These are phyloP conservation scores for Hassar affinis DNA, from an alignment of 2,113 vertebrate genomes.

Conservation along the genomic window DNA sequence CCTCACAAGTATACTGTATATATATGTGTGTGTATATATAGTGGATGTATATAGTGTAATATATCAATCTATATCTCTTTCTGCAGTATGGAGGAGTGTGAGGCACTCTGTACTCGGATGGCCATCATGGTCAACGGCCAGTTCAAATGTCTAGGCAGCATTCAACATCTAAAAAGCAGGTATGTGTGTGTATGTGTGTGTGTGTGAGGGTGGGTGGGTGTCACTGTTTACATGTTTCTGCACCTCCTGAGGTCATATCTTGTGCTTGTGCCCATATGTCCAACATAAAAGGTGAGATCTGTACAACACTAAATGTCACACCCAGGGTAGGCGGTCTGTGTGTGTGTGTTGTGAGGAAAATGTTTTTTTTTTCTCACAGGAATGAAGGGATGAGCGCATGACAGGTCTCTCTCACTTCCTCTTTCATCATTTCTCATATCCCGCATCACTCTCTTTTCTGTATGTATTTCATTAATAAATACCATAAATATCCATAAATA, in stretches of 20 bases:
- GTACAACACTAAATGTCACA: neutral
- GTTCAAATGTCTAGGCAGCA: conserved; percentile 42
- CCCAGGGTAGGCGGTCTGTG: neutral
- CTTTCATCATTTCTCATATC: conserved; percentile 2
- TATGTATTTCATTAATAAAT: neutral
- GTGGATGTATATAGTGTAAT: too few relatives aligned
- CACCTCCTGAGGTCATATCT: neutral
- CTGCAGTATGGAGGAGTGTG: conserved; percentile 48
- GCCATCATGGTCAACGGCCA: conserved; percentile 47
- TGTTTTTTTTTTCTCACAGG: neutral
- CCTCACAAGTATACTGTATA: neutral
- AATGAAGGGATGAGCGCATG: conserved; percentile 37
- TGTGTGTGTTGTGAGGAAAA: too few relatives aligned
- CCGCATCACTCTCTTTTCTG: neutral
- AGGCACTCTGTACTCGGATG: conserved; percentile 44
- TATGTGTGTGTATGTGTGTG: conserved; percentile 7
- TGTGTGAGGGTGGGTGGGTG: neutral
- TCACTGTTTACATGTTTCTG: neutral
- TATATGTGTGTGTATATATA: conserved; percentile 4
- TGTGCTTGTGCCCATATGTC: conserved; percentile 12
- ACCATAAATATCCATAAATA: too few relatives aligned
- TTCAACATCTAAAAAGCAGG: conserved; percentile 45
- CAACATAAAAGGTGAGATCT: conserved; percentile 3
- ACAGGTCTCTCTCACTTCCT: conserved; percentile 12
- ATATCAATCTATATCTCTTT: neutral